Evolutionary conservation across 2,888 invertebrate genomes (phyloP).

Genomic region (Sympetrum striolatum): DNA sequence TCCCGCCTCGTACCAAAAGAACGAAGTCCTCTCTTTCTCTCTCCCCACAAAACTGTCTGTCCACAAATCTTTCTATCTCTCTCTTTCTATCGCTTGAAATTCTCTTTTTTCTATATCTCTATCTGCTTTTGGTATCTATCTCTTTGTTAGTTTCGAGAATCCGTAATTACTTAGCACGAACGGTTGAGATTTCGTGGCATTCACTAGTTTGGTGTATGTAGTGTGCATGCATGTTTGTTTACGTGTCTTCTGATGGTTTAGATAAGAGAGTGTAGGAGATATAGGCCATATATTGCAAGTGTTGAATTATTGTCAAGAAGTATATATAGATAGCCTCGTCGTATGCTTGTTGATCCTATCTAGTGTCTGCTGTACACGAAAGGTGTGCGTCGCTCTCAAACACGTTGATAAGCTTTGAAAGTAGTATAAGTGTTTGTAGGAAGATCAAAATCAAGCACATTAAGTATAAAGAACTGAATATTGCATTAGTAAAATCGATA

Average conservation of each 20-base stretch:
- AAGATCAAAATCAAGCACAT: background rate
- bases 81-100: background rate
- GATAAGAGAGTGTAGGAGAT: background rate
- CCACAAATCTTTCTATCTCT: background rate
- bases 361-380: background rate
- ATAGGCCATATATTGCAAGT: background rate
- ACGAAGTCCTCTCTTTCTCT: background rate
- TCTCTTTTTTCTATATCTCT: background rate
- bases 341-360: background rate
- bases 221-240: slow-evolving; percentile 31
- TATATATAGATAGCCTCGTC: background rate
- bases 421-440: slow-evolving; percentile 3
- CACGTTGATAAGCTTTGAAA: background rate
- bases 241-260: background rate
- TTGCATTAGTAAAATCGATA: background rate
- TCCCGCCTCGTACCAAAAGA: background rate
- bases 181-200: background rate
- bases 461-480: background rate
- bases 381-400: background rate
- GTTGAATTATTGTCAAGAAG: background rate
- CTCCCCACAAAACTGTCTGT: background rate
- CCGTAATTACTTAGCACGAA: background rate
- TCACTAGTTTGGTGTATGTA: slow-evolving; percentile 15
- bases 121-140: background rate
- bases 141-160: background rate